Base-by-base conservation (phyloP, 1,140 invertebrate genomes). In the Ceratoteleas bidentatus region DNA sequence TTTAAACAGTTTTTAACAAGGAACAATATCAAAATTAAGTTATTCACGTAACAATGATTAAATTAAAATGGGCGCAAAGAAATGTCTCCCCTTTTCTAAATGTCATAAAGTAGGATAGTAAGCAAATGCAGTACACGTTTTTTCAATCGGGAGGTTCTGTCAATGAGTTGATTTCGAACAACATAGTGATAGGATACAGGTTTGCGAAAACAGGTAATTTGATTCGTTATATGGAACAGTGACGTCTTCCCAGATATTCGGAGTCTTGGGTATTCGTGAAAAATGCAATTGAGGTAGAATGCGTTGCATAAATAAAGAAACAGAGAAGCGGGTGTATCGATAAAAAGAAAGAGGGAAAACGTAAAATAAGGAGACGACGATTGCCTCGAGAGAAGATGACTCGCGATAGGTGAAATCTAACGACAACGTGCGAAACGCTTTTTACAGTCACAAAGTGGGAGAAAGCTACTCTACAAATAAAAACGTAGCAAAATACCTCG, bases 341-440 rank as follows among this genome's bases (percentile, higher is more conserved):
- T 62, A 64, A 73, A 73, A 73, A 14, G 47, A 43, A 33, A 53
- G 33, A 32, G n/a, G n/a, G 50, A 9, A 8, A 36, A 53, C 15
- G 49, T 53, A 56, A 49, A 56, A 54, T 5, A 57, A 57, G 24
- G 53, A 68, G 24, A 56, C 32, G n/a, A 62, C 38, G 50, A 54
- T 62, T 64, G 57, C 45, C 68, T 53, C 52, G 36, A 62, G 40
- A 56, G 60, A 72, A 75, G 60, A 45, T 62, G 52, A 24, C 60
- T 64, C 33, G 58, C 52, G 43, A 47, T 69, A 53, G 64, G 52
- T 40, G 43, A 78, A 53, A 72, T 56, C 65, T 69, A 58, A 69
- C 32, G 54, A 50, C 43, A 47, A 72, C 57, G 58, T 64, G 68
- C 36, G 62, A 84, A 82, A 78, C 73, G 68, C 69, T 86, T 84